A percentile compares a stretch with the other conserved stretches of the same genome.
phyloP scores from a whole-genome alignment of 2,113 vertebrate genomes.

The Entelurus aequoreus region DNA sequence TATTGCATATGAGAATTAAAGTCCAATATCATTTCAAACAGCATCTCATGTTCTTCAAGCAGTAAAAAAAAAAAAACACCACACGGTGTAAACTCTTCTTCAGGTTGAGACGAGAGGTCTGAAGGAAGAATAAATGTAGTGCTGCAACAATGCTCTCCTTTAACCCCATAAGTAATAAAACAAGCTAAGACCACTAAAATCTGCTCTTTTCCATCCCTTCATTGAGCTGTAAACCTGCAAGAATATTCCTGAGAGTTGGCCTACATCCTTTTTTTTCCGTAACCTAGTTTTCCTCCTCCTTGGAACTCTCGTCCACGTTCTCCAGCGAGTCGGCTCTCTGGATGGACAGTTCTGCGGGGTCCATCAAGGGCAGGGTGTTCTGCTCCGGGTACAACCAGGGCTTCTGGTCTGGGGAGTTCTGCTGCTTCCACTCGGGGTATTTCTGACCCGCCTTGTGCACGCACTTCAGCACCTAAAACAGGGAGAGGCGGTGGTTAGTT shows the following conservation, averaged over 20 bases:
- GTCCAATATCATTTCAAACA: background rate
- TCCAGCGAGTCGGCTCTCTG: slow-evolving; percentile 75
- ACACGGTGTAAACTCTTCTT: too few relatives aligned
- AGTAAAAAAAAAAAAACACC: background rate
- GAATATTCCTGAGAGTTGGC: slow-evolving; percentile 4
- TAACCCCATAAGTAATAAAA: slow-evolving; percentile 7
- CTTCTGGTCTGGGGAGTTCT: slow-evolving; percentile 62
- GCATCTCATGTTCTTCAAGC: too few relatives aligned
- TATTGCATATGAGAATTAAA: background rate
- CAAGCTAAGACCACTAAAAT: background rate
- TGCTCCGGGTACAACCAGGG: slow-evolving; percentile 76
- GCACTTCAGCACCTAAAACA: slow-evolving; percentile 68
- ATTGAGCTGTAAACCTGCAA: slow-evolving; percentile 43
- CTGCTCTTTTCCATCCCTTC: slow-evolving; percentile 12
- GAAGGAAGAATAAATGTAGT: slow-evolving; percentile 1
- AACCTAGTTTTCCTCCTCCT: slow-evolving; percentile 32
- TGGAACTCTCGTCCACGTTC: slow-evolving; percentile 69
- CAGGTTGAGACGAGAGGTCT: too few relatives aligned
- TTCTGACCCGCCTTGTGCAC: slow-evolving; percentile 70
- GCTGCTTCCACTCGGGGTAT: slow-evolving; percentile 70
- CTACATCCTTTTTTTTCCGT: slow-evolving; percentile 66
- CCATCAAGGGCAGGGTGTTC: slow-evolving; percentile 67
- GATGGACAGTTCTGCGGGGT: slow-evolving; percentile 65
- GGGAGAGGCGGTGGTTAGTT: background rate
- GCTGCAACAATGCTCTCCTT: slow-evolving; percentile 15